Evolutionary conservation across 2,113 vertebrate genomes (phyloP).

Genomic region (Pseudorhombus dupliciocellatus): DNA sequence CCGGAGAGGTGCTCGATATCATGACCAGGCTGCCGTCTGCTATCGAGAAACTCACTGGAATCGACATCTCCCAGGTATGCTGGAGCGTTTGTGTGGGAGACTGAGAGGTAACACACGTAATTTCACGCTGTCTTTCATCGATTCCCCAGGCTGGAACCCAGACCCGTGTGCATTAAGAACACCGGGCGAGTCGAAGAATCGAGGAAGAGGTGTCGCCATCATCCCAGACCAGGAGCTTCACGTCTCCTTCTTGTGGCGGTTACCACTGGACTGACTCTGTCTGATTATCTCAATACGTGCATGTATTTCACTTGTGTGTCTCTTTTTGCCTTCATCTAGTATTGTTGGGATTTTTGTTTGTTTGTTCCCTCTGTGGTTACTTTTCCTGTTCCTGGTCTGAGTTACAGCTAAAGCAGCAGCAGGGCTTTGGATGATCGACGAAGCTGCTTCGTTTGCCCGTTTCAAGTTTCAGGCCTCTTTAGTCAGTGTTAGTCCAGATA

Average conservation of each 20-base stretch:
- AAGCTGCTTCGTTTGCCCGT: slow-evolving; percentile 2
- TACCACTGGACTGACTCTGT: slow-evolving; percentile 34
- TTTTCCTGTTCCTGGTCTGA: background rate
- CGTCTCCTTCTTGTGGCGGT: slow-evolving; percentile 32
- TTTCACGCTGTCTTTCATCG: background rate
- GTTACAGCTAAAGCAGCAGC: slow-evolving; percentile 1
- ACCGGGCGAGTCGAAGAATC: background rate
- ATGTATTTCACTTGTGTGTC: slow-evolving; percentile 33
- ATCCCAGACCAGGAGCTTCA: slow-evolving; percentile 20
- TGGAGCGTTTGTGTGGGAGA: background rate
- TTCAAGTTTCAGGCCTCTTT: background rate
- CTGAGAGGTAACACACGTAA: no score
- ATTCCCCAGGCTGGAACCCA: slow-evolving; percentile 50
- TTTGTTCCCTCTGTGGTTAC: background rate
- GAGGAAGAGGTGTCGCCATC: slow-evolving; percentile 1
- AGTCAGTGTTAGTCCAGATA: background rate
- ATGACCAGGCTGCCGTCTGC: slow-evolving; percentile 83
- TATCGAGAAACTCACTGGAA: slow-evolving; percentile 89
- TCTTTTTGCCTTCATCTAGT: background rate
- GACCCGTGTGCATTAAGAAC: slow-evolving; percentile 54
- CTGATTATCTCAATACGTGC: slow-evolving; percentile 42
- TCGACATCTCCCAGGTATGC: slow-evolving; percentile 85
- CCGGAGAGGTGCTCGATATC: slow-evolving; percentile 90
- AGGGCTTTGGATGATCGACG: background rate
- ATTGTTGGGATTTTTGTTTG: background rate